Percentiles rank a stretch among this genome's conserved stretches.
phyloP scores from a whole-genome alignment of 2,888 invertebrate species.

The Ectemnius cavifrons region DNA sequence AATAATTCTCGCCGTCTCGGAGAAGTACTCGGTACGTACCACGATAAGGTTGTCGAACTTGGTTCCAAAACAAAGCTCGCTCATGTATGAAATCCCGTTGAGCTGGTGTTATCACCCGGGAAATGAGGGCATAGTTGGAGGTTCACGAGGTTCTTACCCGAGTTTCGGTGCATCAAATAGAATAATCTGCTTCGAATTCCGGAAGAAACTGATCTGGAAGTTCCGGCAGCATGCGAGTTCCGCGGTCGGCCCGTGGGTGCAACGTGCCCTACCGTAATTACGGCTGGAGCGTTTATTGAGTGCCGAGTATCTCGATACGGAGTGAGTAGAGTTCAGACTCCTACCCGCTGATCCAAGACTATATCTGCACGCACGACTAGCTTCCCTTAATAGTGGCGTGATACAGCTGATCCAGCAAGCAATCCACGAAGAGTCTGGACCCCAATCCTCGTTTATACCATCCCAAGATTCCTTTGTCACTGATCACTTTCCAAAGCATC shows the following conservation, averaged over 20 bases:
- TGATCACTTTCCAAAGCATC: no score
- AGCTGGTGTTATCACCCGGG: not conserved
- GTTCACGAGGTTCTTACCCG: conserved; percentile 12
- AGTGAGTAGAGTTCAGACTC: not conserved
- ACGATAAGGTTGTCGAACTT: no score
- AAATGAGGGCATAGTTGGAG: conserved; percentile 12
- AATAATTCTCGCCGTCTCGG: not conserved
- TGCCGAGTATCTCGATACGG: conserved; percentile 50
- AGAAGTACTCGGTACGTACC: no score
- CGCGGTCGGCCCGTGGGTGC: conserved; percentile 5
- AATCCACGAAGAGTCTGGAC: not conserved
- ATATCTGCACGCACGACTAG: not conserved
- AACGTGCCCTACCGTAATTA: conserved; percentile 3
- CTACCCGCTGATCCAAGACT: not conserved
- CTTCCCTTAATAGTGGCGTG: conserved; percentile 18
- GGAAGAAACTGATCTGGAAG: conserved; percentile 28
- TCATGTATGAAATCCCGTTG: conserved; percentile 14
- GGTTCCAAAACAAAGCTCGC: not conserved
- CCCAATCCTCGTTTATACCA: no score
- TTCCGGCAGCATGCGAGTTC: conserved; percentile 6
- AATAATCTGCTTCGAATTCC: conserved; percentile 27
- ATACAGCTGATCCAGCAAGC: conserved; percentile 8
- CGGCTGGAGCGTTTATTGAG: conserved; percentile 3
- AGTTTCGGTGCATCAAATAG: conserved; percentile 21
- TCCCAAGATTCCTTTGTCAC: no score